phyloP scores from a whole-genome alignment of 2,797 vertebrate genomes.

The Coluber constrictor region DNA sequence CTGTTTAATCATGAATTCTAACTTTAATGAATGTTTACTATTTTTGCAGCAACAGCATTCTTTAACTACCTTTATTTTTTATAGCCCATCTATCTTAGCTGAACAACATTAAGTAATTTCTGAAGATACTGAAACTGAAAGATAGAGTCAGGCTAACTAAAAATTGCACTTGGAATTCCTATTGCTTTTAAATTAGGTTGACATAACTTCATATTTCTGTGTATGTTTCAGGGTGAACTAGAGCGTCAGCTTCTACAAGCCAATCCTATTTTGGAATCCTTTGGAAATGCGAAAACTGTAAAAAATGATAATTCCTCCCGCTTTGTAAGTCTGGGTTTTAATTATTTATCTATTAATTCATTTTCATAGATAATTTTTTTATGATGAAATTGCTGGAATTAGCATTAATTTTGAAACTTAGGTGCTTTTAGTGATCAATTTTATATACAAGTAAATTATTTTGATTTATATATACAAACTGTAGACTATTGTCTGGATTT shows the following conservation, averaged over 20 bases:
- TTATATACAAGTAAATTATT: background rate
- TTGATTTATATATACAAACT: background rate
- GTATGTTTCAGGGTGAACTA: slow-evolving; percentile 85
- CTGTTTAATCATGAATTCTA: slow-evolving; percentile 46
- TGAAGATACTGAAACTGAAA: slow-evolving; percentile 15
- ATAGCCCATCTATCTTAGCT: background rate
- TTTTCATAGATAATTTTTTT: background rate
- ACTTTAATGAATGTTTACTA: slow-evolving; percentile 32
- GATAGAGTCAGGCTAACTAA: background rate
- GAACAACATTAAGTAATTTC: background rate
- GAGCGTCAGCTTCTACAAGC: slow-evolving; percentile 97
- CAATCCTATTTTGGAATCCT: slow-evolving; percentile 96
- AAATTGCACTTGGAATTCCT: rapidly evolving
- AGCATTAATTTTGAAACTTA: background rate
- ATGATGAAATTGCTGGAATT: background rate
- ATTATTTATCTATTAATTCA: background rate
- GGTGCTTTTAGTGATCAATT: background rate
- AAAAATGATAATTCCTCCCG: slow-evolving; percentile 99
- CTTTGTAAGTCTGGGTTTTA: slow-evolving; percentile 84
- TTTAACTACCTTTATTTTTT: slow-evolving; percentile 22
- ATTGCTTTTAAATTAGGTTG: background rate
- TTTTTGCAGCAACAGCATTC: background rate
- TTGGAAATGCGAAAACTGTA: slow-evolving; percentile 98
- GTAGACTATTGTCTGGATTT: background rate
- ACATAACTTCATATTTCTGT: slow-evolving; percentile 43